Evolutionary conservation across 2,113 vertebrate genomes (phyloP), one percentile per base, ranked within the genome.

Genomic region (Calidris pygmaea): DNA sequence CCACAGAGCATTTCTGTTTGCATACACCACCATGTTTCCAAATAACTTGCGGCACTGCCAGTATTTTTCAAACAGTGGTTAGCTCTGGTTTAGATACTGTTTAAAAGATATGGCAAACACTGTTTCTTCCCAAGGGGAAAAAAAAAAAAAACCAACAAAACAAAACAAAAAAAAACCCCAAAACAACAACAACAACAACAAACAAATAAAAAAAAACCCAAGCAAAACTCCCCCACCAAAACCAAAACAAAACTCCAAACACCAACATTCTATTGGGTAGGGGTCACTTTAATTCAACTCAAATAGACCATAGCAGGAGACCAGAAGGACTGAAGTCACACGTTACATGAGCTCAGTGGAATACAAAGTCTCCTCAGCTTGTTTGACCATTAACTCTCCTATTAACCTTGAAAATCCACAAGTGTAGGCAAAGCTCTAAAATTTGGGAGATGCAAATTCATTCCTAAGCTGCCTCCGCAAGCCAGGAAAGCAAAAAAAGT

Each of bases 191-290:
- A 47, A 48, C 30, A 7, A 58, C 23, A 22, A 12, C 12, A 17
- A 3, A 41, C 39, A 39, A 39, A 39, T 39, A 8, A 3, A 45
- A 45, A 23, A 23, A 23, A 23, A 50, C 48, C 22, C 22, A 48
- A 21, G 20, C 22, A 48, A 23, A 47, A 21, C 7, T 7, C 20
- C 18, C 9, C 45, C 45, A 47, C 50, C 52, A 24, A 16, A n/a
- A 37, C 32, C 59, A 16, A 35, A 63, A 11, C 11, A 18, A 4
- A 34, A 2, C 12, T 34, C 52, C 52, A 55, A 55, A 17, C 9
- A 37, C 32, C 12, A 43, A 27, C 0, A 0, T 62, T 27, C 27
- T 83, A 32, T 35, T 47, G 29, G 9, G 41, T 10, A 62, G 35
- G 5, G 22, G 10, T 5, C 70, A 47, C 22, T 81, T 91, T 22